Evolutionary conservation across 2,797 vertebrate species (phyloP), one percentile per base, ranked within the genome.

Genomic region (Mormyrus proboscirostris): DNA sequence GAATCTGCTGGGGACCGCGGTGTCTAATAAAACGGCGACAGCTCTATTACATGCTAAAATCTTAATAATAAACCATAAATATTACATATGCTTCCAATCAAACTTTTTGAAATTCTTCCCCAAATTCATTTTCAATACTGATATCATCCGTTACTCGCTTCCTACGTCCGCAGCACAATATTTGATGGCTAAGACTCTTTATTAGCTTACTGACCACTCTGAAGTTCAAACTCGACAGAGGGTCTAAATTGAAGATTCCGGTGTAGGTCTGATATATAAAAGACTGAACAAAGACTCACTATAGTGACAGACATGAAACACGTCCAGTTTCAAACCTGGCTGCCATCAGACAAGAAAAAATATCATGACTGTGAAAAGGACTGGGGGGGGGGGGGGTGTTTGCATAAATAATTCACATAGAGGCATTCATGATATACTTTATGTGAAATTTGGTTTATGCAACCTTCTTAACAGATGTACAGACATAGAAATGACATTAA

Each of bases 361-460:
- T 79, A 79, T 47, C 73, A 79, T 19, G 19, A 79, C 73, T 44
- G 41, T 79, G 33, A 79, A 79, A 79, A 44, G 73, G 33, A 79
- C 2, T n/a, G 16, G 16, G 2, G 16, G 73, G 38, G 29, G 4
- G 4, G 33, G 14, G n/a, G n/a, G n/a, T n/a, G n/a, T 2, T 44
- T n/a, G 73, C 73, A 79, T 79, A 47, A 79, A 79, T 79, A 41
- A 79, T 79, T 44, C 41, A 79, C 73, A 79, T 79, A 79, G 73
- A 14, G 38, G 38, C 5, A 19, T 79, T 79, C 7, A 79, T 44
- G 38, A 79, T 79, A 79, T 79, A 79, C 73, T 79, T 79, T 79
- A 79, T 44, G 73, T 79, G 73, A 9, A 44, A 79, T 79, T 79
- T 79, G 73, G 38, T 79, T 79, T 79, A 79, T 79, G 73, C 73